Evolutionary conservation across 2,113 vertebrate genomes (phyloP).

Genomic region (Microcebus murinus): DNA sequence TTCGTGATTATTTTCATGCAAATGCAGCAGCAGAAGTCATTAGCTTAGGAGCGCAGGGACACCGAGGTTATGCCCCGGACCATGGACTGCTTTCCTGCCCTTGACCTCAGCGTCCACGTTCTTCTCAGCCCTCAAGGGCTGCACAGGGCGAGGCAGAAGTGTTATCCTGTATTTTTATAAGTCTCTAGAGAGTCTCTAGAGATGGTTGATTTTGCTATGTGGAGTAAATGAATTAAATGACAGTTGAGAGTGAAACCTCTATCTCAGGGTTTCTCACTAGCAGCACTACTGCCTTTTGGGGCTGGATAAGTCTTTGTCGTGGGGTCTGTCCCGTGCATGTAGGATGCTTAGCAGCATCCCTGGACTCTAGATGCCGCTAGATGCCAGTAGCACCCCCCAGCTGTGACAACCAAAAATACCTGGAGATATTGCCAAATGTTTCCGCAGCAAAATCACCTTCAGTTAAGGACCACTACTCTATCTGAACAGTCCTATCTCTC

Average conservation of each 20-base stretch:
- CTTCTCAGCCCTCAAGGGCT: neutral
- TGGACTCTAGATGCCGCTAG: neutral
- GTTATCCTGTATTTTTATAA: neutral
- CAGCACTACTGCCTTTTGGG: neutral
- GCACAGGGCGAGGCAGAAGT: neutral
- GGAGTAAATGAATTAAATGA: neutral
- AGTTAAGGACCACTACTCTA: fast-evolving
- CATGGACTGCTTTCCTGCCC: neutral
- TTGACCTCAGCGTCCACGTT: neutral
- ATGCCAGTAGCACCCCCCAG: neutral
- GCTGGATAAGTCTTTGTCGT: neutral
- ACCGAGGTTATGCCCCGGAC: neutral
- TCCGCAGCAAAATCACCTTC: neutral
- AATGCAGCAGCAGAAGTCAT: neutral
- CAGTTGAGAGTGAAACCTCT: neutral
- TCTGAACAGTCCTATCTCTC: neutral
- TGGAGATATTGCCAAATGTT: neutral
- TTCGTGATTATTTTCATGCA: neutral
- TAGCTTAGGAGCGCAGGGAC: no score
- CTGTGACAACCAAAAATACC: neutral
- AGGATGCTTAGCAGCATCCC: neutral
- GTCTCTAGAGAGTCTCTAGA: neutral
- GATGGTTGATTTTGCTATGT: neutral
- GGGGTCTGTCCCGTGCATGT: neutral
- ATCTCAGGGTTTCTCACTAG: neutral